A percentile compares a stretch with the other conserved stretches of the same genome.
Evolutionary conservation across 1,140 invertebrate genomes (phyloP).

Genomic region (Choristoneura fumiferana): DNA sequence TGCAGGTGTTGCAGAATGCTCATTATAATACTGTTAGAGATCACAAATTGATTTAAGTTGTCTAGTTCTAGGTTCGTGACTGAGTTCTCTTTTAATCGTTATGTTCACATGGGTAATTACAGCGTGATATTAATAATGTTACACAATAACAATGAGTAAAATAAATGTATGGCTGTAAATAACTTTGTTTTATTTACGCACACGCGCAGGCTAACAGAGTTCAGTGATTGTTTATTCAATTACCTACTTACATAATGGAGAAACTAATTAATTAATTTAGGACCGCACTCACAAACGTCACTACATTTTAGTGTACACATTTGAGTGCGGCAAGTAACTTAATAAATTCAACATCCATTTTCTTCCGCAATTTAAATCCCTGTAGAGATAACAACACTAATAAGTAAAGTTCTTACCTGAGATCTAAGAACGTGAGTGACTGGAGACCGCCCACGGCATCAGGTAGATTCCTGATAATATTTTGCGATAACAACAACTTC

Average conservation of each 20-base stretch:
- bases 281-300: too few species aligned
- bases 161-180: not conserved
- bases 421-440: slow-evolving; percentile 91
- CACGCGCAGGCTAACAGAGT: too few species aligned
- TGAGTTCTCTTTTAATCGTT: slow-evolving; percentile 6
- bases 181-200: too few species aligned
- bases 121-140: slow-evolving; percentile 14
- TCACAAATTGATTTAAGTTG: slow-evolving; percentile 37
- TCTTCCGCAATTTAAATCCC: too few species aligned
- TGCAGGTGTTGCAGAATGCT: slow-evolving; percentile 64
- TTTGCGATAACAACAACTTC: slow-evolving; percentile 93
- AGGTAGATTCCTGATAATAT: slow-evolving; percentile 91
- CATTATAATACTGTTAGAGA: slow-evolving; percentile 37
- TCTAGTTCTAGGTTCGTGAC: slow-evolving; percentile 12
- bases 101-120: not conserved
- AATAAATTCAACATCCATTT: too few species aligned
- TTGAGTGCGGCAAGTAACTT: too few species aligned
- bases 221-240: too few species aligned
- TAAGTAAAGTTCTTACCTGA: slow-evolving; percentile 81
- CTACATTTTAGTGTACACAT: too few species aligned
- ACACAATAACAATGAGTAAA: slow-evolving; percentile 9
- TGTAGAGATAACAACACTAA: too few species aligned
- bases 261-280: too few species aligned
- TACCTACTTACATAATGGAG: too few species aligned
- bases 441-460: slow-evolving; percentile 89